Base-by-base conservation (phyloP, 2,797 vertebrate genomes). In the Champsocephalus esox region DNA sequence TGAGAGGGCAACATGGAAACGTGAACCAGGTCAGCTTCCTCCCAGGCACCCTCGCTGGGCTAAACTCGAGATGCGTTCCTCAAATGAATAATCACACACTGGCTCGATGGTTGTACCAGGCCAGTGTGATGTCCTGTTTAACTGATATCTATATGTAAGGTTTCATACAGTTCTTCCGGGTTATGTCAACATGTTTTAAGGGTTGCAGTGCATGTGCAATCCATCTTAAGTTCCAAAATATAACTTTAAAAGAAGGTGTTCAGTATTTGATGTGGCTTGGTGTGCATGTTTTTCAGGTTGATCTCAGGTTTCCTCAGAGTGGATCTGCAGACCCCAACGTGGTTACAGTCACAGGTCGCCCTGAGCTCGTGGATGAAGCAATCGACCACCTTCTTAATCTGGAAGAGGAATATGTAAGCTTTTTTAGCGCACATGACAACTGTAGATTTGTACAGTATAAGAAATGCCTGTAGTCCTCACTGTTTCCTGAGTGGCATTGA, bases 361-460 rank as follows among this genome's bases (percentile, higher is more conserved):
- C 98, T 3, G 98, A 99, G 90, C 96, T 97, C 0, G 98, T 99
- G 85, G 98, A 99, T 87, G 98, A 99, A 94, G 98, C 98, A 90
- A 98, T 99, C 0, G 98, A 99, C 93, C 98, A 99, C 88, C 97
- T 99, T 82, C 94, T 99, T 50, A 99, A 99, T 89, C 92, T 99
- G 75, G 98, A 99, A 81, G 98, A 99, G 80, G 98, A 99, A 96
- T 99, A 96, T 7, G 98, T 99, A 94, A 95, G 97, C 87, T 19
- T 57, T 7, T 14, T 2, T 46, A 28, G 16, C 2, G 0, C 17
- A 8, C 38, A 32, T 17, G 7, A 19, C 3, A n/a, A 4, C 7
- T 10, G 8, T 24, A 16, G 0, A 5, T 46, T 52, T 19, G 34
- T 34, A 1, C 9, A 38, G 34, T 38, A 38, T 38, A 38, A 38